Evolutionary conservation across 2,797 vertebrate genomes (phyloP).

Genomic region (Arnoldichthys spilopterus): DNA sequence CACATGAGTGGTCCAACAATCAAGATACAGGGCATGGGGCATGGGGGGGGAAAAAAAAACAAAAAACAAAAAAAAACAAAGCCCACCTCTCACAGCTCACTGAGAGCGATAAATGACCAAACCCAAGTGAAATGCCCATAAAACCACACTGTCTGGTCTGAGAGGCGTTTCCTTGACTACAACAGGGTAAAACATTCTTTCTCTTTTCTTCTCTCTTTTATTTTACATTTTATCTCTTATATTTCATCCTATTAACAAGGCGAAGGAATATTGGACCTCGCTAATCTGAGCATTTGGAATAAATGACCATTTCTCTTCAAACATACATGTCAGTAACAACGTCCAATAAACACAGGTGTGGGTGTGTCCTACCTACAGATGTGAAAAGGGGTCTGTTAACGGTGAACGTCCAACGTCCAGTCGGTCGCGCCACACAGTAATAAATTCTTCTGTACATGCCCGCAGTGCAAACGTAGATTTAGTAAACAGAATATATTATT

Average conservation of each 20-base stretch:
- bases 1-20: conserved; percentile 17
- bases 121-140: background rate
- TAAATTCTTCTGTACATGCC: background rate
- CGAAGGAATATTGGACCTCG: background rate
- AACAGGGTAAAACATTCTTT: too few species aligned
- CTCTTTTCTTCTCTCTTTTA: background rate
- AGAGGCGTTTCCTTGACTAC: too few species aligned
- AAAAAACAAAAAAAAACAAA: background rate
- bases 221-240: background rate
- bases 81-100: background rate
- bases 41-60: background rate
- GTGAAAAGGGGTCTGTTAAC: background rate
- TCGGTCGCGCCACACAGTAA: background rate
- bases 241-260: background rate
- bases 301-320: background rate
- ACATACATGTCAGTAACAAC: background rate
- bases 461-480: background rate
- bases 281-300: background rate
- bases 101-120: background rate
- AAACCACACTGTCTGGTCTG: background rate
- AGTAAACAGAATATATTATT: conserved; percentile 12
- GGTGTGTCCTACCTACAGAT: background rate
- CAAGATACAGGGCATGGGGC: conserved; percentile 12
- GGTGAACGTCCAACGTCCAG: background rate
- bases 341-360: background rate